phyloP scores from a whole-genome alignment of 2,113 vertebrate genomes.

The Mobula birostris region DNA sequence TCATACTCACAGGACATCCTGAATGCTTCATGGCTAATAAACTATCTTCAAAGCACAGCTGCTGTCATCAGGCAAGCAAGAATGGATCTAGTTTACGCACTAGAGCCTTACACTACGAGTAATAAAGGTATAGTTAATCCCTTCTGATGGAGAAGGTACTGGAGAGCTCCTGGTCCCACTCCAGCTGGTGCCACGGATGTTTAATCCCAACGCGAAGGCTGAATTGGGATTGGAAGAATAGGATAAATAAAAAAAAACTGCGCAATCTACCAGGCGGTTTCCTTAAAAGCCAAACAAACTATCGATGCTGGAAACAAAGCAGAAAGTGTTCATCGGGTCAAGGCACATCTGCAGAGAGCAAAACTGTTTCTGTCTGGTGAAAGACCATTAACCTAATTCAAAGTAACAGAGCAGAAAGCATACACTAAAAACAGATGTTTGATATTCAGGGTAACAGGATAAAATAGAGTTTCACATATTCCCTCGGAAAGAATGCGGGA shows the following conservation, averaged over 20 bases:
- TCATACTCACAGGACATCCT: neutral
- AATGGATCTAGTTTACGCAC: neutral
- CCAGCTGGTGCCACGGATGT: neutral
- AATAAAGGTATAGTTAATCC: neutral
- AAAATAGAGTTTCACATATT: neutral
- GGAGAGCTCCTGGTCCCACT: neutral
- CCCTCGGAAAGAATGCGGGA: neutral
- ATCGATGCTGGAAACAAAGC: too few relatives aligned
- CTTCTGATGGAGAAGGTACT: neutral
- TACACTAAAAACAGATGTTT: neutral
- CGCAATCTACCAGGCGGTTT: neutral
- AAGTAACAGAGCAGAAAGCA: neutral
- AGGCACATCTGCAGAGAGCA: neutral
- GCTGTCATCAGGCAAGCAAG: neutral
- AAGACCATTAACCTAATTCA: neutral
- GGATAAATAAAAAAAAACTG: neutral
- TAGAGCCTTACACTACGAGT: neutral
- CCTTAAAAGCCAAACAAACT: too few relatives aligned
- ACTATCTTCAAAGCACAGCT: neutral
- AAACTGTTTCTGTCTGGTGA: neutral
- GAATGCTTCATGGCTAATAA: neutral
- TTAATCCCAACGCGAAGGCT: neutral
- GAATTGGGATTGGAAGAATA: neutral
- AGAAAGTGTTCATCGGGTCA: too few relatives aligned
- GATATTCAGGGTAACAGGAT: neutral